phyloP scores from a whole-genome alignment of 2,797 vertebrate genomes.

The Thunnus albacares region DNA sequence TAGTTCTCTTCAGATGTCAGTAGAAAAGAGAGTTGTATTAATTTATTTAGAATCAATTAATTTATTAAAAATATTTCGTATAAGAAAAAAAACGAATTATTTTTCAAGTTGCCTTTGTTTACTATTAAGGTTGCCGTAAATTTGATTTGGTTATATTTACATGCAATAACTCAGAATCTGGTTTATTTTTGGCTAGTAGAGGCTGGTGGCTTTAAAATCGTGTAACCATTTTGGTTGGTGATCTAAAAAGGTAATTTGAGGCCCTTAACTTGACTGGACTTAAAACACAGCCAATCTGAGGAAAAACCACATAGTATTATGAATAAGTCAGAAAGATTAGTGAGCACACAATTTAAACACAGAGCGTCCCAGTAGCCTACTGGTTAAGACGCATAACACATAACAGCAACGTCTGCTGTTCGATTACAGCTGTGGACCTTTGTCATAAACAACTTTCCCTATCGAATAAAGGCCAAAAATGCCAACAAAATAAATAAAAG shows the following conservation, averaged over 20 bases:
- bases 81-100: not conserved
- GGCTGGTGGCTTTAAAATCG: not conserved
- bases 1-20: not conserved
- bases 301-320: not conserved
- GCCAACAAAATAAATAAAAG: not conserved
- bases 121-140: too few species aligned
- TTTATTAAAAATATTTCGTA: too few species aligned
- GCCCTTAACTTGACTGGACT: not conserved
- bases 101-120: too few species aligned
- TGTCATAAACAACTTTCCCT: not conserved
- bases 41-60: not conserved
- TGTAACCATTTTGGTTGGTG: not conserved
- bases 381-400: too few species aligned
- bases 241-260: not conserved
- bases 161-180: not conserved
- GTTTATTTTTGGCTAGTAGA: not conserved
- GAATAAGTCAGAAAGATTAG: not conserved
- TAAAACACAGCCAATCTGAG: not conserved
- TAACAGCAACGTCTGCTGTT: too few species aligned
- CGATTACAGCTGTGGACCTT: too few species aligned
- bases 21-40: not conserved
- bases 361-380: not conserved
- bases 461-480: not conserved
- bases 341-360: not conserved
- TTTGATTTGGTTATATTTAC: too few species aligned